phyloP scores from a whole-genome alignment of 2,888 invertebrate species.

The Slavum lentiscoides region DNA sequence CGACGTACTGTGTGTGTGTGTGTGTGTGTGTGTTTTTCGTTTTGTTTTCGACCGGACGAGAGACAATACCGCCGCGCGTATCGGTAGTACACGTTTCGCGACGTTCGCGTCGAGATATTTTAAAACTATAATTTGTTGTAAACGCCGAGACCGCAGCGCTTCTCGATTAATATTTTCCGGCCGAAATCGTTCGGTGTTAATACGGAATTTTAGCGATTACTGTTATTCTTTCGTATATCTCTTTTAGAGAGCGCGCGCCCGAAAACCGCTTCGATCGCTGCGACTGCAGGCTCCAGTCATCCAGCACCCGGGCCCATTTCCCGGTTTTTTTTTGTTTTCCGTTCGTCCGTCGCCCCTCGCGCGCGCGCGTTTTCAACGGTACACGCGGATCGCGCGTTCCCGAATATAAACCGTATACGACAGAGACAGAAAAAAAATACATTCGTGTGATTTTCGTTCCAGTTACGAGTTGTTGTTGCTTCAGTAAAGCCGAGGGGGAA shows the following conservation, averaged over 20 bases:
- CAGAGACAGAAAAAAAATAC: not conserved
- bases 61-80: not conserved
- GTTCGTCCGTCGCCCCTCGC: too few relatives aligned
- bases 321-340: too few relatives aligned
- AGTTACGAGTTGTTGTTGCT: not conserved
- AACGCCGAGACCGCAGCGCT: too few relatives aligned
- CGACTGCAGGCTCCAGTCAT: too few relatives aligned
- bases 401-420: too few relatives aligned
- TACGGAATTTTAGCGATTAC: constrained; percentile 1
- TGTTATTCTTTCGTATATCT: too few relatives aligned
- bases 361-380: too few relatives aligned
- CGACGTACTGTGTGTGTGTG: constrained; percentile 4
- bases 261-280: too few relatives aligned
- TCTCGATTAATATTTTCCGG: not conserved
- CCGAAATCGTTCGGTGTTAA: not conserved
- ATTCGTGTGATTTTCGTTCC: not conserved
- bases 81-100: not conserved
- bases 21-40: not conserved
- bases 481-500: not conserved
- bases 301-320: too few relatives aligned
- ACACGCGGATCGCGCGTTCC: too few relatives aligned
- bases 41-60: not conserved
- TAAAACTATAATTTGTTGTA: too few relatives aligned
- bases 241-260: too few relatives aligned
- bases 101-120: not conserved